Percentiles rank a stretch among this genome's conserved stretches.
Evolutionary conservation across 1,140 invertebrate species (phyloP).

Genomic region (Trichomalopsis sarcophagae): DNA sequence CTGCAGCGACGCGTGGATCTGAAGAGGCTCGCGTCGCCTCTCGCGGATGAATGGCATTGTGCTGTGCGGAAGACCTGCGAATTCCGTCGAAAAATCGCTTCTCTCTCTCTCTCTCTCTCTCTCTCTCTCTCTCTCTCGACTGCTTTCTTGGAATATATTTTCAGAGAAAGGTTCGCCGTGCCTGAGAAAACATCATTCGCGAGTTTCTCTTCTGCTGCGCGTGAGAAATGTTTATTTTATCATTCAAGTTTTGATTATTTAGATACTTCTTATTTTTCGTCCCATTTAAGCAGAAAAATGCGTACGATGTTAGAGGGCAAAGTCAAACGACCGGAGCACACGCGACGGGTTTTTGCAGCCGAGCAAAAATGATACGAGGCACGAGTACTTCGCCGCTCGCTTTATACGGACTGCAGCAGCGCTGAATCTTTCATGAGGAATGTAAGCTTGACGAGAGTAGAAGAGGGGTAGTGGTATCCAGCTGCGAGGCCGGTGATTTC

Average conservation of each 20-base stretch:
- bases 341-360: background rate
- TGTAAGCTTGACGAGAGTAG: background rate
- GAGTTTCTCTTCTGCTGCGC: background rate
- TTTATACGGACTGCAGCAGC: background rate
- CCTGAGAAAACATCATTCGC: background rate
- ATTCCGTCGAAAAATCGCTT: background rate
- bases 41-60: conserved; percentile 30
- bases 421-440: conserved; percentile 1
- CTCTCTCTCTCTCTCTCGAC: background rate
- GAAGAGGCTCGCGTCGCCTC: conserved; percentile 34
- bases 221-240: background rate
- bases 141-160: background rate
- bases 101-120: background rate
- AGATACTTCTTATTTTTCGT: background rate
- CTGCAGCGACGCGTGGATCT: conserved; percentile 7
- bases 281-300: background rate
- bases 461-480: background rate
- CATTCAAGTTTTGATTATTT: background rate
- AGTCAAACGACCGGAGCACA: background rate
- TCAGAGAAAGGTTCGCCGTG: background rate
- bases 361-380: background rate
- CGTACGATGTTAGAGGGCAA: background rate
- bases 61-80: background rate
- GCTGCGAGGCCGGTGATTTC: too few species aligned
- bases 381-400: background rate